These are phyloP conservation scores for Amphibalanus amphitrite DNA, from an alignment of 1,140 invertebrate genomes.

Conservation along the genomic window DNA sequence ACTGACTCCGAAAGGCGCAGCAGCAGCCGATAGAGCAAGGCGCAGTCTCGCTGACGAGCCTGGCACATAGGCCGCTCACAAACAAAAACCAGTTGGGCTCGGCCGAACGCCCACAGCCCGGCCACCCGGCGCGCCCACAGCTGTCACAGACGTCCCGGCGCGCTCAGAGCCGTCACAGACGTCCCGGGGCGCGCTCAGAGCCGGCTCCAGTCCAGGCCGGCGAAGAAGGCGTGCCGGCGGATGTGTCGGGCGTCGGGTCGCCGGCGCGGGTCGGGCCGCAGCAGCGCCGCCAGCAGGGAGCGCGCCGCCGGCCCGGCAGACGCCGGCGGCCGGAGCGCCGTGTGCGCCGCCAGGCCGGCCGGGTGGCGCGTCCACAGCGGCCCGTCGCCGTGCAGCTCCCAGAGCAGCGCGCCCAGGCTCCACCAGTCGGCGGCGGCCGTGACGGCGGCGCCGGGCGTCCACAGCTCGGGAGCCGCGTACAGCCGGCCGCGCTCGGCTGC, in stretches of 20 bases:
- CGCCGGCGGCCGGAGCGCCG: background rate
- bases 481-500: background rate
- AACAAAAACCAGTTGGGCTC: too few relatives aligned
- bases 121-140: too few relatives aligned
- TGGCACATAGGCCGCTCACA: too few relatives aligned
- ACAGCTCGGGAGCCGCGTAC: background rate
- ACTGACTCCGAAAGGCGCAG: too few relatives aligned
- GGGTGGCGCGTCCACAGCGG: background rate
- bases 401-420: background rate
- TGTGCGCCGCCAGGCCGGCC: background rate
- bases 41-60: too few relatives aligned
- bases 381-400: background rate
- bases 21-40: too few relatives aligned
- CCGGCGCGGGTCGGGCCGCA: background rate
- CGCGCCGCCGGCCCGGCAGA: too few relatives aligned
- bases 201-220: background rate
- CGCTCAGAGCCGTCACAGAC: too few relatives aligned
- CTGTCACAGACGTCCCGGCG: too few relatives aligned
- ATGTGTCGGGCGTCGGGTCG: background rate
- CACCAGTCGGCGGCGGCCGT: background rate
- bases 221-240: background rate
- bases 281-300: background rate
- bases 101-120: too few relatives aligned
- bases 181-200: too few relatives aligned
- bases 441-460: too few relatives aligned